Conservation (phyloP, 2,888 invertebrate genomes). For the Ophion ventricosus region DNA sequence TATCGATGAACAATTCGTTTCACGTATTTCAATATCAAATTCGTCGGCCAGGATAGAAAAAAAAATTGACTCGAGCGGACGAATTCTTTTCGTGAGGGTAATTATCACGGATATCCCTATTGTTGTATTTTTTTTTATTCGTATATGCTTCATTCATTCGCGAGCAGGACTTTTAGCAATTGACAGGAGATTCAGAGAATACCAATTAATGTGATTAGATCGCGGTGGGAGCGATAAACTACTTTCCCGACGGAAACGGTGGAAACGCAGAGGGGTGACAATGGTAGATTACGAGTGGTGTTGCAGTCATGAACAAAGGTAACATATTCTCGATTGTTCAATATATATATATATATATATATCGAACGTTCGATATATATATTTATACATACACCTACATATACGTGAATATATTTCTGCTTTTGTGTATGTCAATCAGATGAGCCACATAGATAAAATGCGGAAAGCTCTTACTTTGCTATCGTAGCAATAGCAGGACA, state of each 20-base stretch:
- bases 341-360: background rate
- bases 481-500: background rate
- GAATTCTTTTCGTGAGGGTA: no score
- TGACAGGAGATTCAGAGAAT: background rate
- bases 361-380: background rate
- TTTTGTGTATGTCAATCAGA: conserved; percentile 12
- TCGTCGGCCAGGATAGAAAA: no score
- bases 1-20: no score
- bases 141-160: background rate
- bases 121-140: background rate
- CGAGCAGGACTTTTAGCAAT: background rate
- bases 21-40: no score
- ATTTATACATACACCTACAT: background rate
- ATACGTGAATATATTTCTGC: background rate
- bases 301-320: conserved; percentile 34
- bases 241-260: conserved; percentile 1
- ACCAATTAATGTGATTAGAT: conserved; percentile 4
- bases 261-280: conserved; percentile 1
- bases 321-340: conserved; percentile 35
- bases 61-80: no score
- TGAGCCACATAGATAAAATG: conserved; percentile 39
- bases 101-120: no score
- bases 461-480: background rate
- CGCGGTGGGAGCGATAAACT: background rate
- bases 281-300: background rate